Conservation (phyloP, 2,113 vertebrate genomes). For the Aphyosemion australe region DNA sequence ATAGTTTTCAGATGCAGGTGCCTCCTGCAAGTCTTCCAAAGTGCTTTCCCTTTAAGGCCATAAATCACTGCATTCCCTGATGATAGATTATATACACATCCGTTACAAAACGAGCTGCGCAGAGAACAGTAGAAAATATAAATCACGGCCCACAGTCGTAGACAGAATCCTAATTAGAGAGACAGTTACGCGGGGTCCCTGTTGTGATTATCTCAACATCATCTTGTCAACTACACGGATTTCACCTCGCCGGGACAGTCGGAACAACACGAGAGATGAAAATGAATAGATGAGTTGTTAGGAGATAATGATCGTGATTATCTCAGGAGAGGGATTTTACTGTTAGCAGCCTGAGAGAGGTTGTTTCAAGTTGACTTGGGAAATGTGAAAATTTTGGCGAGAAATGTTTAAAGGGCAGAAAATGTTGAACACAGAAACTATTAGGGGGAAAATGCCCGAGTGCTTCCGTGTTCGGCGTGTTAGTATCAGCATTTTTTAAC, state of each 20-base stretch:
- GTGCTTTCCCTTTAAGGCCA: constrained; percentile 60
- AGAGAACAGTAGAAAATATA: constrained; percentile 49
- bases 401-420: neutral
- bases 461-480: neutral
- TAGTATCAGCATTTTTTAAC: constrained; percentile 18
- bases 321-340: constrained; percentile 40
- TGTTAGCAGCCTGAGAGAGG: constrained; percentile 35
- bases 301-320: constrained; percentile 67
- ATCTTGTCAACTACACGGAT: constrained; percentile 69
- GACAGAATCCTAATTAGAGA: constrained; percentile 66
- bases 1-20: constrained; percentile 68
- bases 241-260: constrained; percentile 57
- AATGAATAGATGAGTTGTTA: constrained; percentile 58
- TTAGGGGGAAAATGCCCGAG: neutral
- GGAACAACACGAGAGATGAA: constrained; percentile 37
- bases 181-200: constrained; percentile 51
- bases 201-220: constrained; percentile 64
- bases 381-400: constrained; percentile 21
- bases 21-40: constrained; percentile 63
- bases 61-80: constrained; percentile 75
- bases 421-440: neutral
- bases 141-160: constrained; percentile 43
- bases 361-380: constrained; percentile 46
- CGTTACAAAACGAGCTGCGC: constrained; percentile 50
- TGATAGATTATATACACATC: constrained; percentile 69